phyloP scores from a whole-genome alignment of 2,888 invertebrate genomes.

The Onchidella celtica region DNA sequence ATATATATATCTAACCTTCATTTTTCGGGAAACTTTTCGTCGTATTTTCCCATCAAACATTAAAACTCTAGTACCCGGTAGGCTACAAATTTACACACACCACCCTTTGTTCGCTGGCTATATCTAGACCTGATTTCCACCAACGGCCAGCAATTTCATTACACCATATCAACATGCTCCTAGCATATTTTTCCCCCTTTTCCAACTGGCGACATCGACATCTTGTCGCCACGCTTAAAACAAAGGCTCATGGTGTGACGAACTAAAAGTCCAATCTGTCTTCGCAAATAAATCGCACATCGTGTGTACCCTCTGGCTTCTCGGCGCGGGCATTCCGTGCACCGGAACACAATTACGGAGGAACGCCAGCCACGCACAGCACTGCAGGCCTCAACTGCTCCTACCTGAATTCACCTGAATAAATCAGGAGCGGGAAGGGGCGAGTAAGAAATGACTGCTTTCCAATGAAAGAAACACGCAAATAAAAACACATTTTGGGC shows the following conservation, averaged over 20 bases:
- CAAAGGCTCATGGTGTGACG: neutral
- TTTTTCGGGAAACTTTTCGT: no score
- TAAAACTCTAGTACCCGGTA: no score
- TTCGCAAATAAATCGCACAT: neutral
- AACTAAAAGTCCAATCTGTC: neutral
- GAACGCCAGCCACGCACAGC: neutral
- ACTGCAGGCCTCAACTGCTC: neutral
- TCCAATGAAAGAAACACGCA: slow-evolving; percentile 19
- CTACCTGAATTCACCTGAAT: neutral
- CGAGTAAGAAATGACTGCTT: slow-evolving; percentile 16
- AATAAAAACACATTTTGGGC: slow-evolving; percentile 21
- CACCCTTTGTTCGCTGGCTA: no score
- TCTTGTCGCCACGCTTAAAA: neutral
- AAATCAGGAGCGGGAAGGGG: neutral
- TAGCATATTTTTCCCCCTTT: neutral
- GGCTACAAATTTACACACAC: no score
- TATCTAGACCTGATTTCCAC: no score
- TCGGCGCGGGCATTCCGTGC: neutral
- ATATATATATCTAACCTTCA: no score
- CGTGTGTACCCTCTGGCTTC: no score
- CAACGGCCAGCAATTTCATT: neutral
- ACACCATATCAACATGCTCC: neutral
- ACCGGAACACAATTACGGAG: neutral
- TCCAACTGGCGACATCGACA: neutral
- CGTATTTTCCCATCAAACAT: no score